Base-by-base conservation (phyloP, 2,888 invertebrate genomes). In the Cyclophora punctaria region DNA sequence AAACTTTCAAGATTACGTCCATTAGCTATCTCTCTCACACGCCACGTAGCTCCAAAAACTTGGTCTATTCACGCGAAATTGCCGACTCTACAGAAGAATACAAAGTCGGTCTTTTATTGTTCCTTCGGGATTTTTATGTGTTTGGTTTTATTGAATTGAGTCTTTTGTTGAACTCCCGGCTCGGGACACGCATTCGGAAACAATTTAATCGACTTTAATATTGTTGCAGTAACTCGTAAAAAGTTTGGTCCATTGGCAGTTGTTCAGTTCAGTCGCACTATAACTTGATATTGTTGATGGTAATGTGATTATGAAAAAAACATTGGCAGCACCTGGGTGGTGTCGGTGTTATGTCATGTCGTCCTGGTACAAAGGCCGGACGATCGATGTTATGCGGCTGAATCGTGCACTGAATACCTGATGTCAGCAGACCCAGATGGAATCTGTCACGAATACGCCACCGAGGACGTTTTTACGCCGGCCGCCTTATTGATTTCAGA, bases 1-100 rank as follows among this genome's bases (percentile, higher is more conserved):
- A 76, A 78, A 76, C 66, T 75, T 76, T 66, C 51, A 66, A 69
- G 69, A 73, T 67, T 64, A 67, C 69, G 66, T 66, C 64, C 63
- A 64, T 65, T 63, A 59, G 55, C 60, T 51, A 51, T 62, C 64
- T 62, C 62, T 53, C 48, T 55, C 49, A 51, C 61, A 47, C 57
- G 49, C 49, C 48, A 50, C 45, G 40, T 44, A 49, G 63, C 48
- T 47, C 43, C 44, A 47, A 49, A 64, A 67, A 66, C 60, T 69
- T 64, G 45, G 52, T 57, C 63, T 61, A 59, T 68, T 64, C 54
- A 49, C 53, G 55, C 48, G 53, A 66, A 67, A 62, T 62, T 66
- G 66, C 58, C 60, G 57, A 51, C 64, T 60, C 4, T 37, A 56
- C 56, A 57, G 58, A 62, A 62, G 61, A 64, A 67, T 65, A 68